Base-by-base conservation (phyloP, 1,140 invertebrate genomes). In the Solen grandis region DNA sequence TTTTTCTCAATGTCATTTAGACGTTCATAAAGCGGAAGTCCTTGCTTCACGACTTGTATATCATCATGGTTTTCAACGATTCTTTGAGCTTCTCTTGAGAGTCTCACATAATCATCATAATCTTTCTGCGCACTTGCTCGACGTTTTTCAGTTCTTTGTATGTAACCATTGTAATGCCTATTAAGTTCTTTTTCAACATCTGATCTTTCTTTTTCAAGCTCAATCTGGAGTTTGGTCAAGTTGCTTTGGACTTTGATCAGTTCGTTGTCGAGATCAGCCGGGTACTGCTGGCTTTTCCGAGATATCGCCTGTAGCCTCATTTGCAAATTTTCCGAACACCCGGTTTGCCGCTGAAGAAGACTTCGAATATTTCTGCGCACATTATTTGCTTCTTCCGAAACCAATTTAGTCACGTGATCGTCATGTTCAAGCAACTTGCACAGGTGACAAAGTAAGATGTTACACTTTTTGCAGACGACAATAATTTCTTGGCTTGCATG, bases 331-430 rank as follows among this genome's bases (percentile, higher is more conserved):
- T 72, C 69, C 25, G 52, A 52, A 57, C 33, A 41, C 8, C 69
- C 29, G 2, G 59, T 31, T 29, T 59, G 50, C 52, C 41, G 55
- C 69, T 72, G 69, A 4, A 72, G n/a, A 4, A 57, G 25, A 8
- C 31, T 27, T 1, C 16, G n/a, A 0, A 72, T 19, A n/a, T 10
- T 25, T 69, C 46, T 31, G 1, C 72, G 55, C 19, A 75, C 31
- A 1, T 62, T 41, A 41, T 52, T 75, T 2, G 72, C 72, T 63
- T 75, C 72, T 75, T 75, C 59, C 22, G 72, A 62, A n/a, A 75
- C 35, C 14, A 52, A 46, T 50, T 75, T 75, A 0, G 59, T 75
- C 55, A 75, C 72, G 52, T 75, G 72, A 29, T 59, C 19, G n/a
- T 60, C 59, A 27, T 75, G 72, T 31, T 75, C 72, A 8, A 75